phyloP scores from a whole-genome alignment of 2,797 vertebrate genomes.

The Buphagus erythrorhynchus region DNA sequence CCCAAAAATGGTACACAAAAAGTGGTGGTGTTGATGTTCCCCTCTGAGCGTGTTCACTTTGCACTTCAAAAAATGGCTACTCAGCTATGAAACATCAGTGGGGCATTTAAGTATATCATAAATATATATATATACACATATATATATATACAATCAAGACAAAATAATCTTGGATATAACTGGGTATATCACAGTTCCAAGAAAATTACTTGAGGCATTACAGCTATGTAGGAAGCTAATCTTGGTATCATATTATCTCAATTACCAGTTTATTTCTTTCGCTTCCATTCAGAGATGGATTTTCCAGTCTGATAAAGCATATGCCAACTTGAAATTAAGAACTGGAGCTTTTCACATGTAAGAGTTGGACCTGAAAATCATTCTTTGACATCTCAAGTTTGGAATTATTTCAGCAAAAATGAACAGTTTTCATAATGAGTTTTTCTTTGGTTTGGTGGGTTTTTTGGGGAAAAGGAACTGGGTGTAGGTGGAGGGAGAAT shows the following conservation, averaged over 20 bases:
- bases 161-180: background rate
- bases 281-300: background rate
- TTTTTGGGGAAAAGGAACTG: fast-evolving
- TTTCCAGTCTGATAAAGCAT: background rate
- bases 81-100: background rate
- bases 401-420: background rate
- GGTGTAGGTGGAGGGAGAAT: background rate
- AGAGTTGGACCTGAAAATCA: background rate
- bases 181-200: background rate
- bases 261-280: background rate
- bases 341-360: background rate
- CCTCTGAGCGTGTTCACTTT: background rate
- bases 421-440: background rate
- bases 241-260: background rate
- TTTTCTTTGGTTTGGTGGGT: background rate
- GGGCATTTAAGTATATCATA: background rate
- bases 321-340: background rate
- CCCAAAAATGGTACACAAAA: background rate
- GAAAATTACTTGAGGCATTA: background rate
- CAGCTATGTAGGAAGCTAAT: background rate
- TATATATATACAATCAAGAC: background rate
- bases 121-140: background rate
- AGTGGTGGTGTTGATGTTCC: background rate
- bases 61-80: background rate
- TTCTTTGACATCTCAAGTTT: background rate